Evolutionary conservation across 2,113 vertebrate genomes (phyloP), one percentile per base, ranked within the genome.

Genomic region (Tangachromis dhanisi): DNA sequence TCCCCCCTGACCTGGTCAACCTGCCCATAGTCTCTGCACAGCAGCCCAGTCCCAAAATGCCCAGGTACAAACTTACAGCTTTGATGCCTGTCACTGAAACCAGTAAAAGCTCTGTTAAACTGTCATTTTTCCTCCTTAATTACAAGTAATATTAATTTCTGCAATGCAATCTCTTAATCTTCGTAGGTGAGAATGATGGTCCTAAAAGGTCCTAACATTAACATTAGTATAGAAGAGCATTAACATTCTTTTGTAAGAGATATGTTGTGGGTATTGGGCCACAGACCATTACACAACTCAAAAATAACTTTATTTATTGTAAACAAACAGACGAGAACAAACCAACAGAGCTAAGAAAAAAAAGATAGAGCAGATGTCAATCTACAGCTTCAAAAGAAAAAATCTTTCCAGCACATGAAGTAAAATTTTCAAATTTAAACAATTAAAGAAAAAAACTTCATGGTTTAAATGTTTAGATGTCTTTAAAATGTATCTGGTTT

Each of bases 1-100:
- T 96, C 83, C 92, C 96, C 14, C 91, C 94, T 8, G 96, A 97
- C 83, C 87, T 96, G 68, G 79, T 96, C 85, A 93, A 92, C 86
- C 86, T 93, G 35, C 91, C 93, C 8, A 40, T 83, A 4, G 85
- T 87, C 12, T 73, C 89, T 10, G 54, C 86, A 14, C 78, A 83
- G 12, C 81, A 76, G 38, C 83, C 88, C 57, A 29, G 3, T 42
- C 81, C 40, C 24, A 83, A 17, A 16, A 13, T 2, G 49, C 68
- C 80, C 80, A 91, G 95, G 96, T 96, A 93, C 82, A 33, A 9
- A 2, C 31, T 26, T 10, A 9, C 9, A 47, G 17, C 16, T 51
- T 13, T 33, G 7, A 38, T 19, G 16, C 8, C 33, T 5, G 42
- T 49, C 71, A 31, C 3, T 49, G 42, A 49, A 78, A 78, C 42